Base-by-base conservation (phyloP, 2,113 vertebrate species). In the Prunella fulvescens region DNA sequence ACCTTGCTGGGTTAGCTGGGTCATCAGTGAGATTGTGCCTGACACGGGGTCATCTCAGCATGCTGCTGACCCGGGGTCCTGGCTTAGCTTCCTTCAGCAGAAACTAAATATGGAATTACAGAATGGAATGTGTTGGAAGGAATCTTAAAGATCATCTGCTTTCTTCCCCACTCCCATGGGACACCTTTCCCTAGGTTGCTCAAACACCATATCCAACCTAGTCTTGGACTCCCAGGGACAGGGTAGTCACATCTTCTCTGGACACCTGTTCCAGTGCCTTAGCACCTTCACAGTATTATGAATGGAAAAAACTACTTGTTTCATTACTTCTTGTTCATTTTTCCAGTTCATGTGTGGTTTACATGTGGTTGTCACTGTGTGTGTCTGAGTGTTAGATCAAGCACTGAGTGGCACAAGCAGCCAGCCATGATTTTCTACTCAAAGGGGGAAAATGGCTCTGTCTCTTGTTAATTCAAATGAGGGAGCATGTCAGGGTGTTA, bases 371-470 rank as follows among this genome's bases (percentile, higher is more conserved):
- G 86, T 93, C 90, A 86, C 58, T 56, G 5, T 83, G 50, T 93
- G 86, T 26, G 6, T 29, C 26, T 53, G 74, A 65, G 54, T 4
- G 1, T 56, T 91, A 93, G 94, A 93, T 80, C n/a, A 79, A 88
- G 79, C 84, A 88, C 82, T 85, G 91, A 93, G 96, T 95, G 44
- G 80, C 92, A 82, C 62, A 95, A 66, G 54, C 76, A 79, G 81
- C 92, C 90, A 94, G 83, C 56, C 86, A 58, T 48, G 57, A 90
- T 97, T 95, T 96, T 93, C 77, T 91, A 89, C 91, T 97, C 92
- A 95, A 74, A 96, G 50, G n/a, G 54, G 47, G 45, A 76, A 78
- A 96, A 93, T 83, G 71, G 82, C 83, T 83, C 91, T 62, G 29
- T 84, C 50, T 95, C 56, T 82, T 81, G 58, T 90, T 96, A 66